Evolutionary conservation across 2,888 invertebrate genomes (phyloP), one percentile per base, ranked within the genome.

Genomic region (Seira musarum): DNA sequence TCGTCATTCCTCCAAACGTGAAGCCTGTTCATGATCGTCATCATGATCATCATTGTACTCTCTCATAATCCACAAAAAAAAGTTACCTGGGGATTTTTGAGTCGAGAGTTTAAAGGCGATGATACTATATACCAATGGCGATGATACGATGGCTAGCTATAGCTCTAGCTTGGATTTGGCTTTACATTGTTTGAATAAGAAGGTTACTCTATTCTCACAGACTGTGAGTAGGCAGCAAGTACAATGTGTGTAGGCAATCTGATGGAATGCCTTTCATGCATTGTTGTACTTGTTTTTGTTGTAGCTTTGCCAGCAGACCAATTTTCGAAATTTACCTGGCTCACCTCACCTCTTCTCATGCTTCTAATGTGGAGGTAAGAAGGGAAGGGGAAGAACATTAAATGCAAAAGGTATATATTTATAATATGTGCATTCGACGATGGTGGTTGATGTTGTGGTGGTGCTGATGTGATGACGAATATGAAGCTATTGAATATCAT

Each of bases 231-330:
- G 35, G 60, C 19, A 57, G 19, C 13, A 68, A n/a, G 46, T 46
- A 67, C 21, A 21, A 22, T 57, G 30, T 19, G 24, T 72, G 25
- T 65, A 72, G 40, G 40, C 40, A 40, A 6, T 40, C 13, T 40
- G 6, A 72, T 72, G 72, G 65, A 72, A 72, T 72, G n/a, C n/a
- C n/a, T n/a, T n/a, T n/a, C n/a, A n/a, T n/a, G 64, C 63, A 63
- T 63, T 72, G 22, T 72, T 22, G 60, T 60, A 49, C 21, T 21
- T 35, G n/a, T n/a, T n/a, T n/a, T n/a, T n/a, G n/a, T n/a, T n/a
- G 13, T 22, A 67, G 46, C 53, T 17, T 78, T 24, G 78, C 78
- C 71, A 78, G 66, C 70, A 78, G 67, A 71, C 60, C 60, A 69
- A 60, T 60, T 74, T 73, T 40, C 40, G 13, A 40, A 40, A 66